Evolutionary conservation across 2,797 vertebrate genomes (phyloP).

Genomic region (Myioborus melanocephalus): DNA sequence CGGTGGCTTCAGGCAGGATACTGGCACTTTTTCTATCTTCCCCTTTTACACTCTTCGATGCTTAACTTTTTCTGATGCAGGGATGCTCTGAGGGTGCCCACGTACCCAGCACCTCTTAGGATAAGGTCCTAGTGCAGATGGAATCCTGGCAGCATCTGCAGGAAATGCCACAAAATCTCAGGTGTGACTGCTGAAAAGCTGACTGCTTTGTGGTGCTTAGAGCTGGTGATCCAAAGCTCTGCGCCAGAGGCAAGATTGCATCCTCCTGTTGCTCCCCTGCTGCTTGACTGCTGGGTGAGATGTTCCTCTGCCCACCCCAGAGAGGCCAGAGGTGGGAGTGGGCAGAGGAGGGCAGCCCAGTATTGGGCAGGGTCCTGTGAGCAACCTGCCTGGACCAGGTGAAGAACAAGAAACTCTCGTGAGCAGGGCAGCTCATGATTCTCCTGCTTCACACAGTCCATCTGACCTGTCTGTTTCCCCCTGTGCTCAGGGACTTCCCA

Average conservation of each 20-base stretch:
- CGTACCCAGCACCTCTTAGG: fast-evolving
- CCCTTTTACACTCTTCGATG: not conserved
- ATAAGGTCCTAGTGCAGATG: too few relatives aligned
- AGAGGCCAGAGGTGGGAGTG: not conserved
- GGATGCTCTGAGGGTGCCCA: not conserved
- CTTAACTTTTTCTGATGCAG: not conserved
- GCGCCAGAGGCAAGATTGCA: not conserved
- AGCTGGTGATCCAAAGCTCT: not conserved
- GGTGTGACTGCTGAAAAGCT: fast-evolving
- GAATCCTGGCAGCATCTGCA: not conserved
- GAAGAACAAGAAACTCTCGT: not conserved
- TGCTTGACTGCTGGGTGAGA: not conserved
- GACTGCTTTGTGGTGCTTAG: not conserved
- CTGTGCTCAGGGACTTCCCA: not conserved
- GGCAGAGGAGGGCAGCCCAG: not conserved
- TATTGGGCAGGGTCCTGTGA: not conserved
- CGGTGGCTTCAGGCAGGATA: not conserved
- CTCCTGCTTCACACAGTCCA: not conserved
- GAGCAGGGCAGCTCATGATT: not conserved
- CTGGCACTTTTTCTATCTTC: not conserved
- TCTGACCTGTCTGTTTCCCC: not conserved
- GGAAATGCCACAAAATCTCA: not conserved
- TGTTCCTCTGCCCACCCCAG: not conserved
- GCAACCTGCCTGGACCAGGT: fast-evolving
- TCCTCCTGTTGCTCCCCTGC: not conserved